These are phyloP conservation scores for Drosophila subpulchrella DNA, from an alignment of 1,140 invertebrate species.

Conservation along the genomic window DNA sequence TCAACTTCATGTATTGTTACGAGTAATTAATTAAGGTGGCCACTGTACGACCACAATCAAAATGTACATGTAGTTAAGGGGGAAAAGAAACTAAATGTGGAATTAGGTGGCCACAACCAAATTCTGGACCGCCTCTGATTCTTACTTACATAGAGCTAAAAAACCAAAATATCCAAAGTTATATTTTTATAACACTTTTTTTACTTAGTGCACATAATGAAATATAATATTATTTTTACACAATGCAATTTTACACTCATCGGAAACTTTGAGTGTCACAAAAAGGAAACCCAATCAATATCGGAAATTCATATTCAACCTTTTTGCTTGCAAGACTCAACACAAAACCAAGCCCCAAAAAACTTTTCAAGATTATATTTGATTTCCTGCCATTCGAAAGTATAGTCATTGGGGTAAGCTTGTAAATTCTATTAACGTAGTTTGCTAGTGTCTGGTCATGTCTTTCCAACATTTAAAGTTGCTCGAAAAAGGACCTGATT, in stretches of 20 bases:
- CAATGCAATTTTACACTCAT: constrained; percentile 34
- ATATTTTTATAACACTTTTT: not conserved
- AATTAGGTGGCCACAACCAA: too few relatives aligned
- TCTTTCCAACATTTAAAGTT: constrained; percentile 2
- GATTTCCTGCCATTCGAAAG: not conserved
- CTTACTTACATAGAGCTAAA: not conserved
- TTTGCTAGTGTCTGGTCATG: not conserved
- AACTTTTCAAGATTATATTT: constrained; percentile 19
- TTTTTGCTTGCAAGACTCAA: constrained; percentile 5
- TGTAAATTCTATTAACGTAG: not conserved
- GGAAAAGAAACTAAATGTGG: too few relatives aligned
- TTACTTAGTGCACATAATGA: not conserved
- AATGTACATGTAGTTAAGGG: too few relatives aligned
- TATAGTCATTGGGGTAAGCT: not conserved
- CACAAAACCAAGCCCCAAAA: constrained; percentile 22
- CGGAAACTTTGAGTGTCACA: constrained; percentile 41
- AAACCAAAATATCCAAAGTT: not conserved
- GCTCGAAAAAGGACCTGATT: constrained; percentile 7
- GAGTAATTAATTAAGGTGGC: constrained; percentile 53
- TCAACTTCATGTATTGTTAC: constrained; percentile 4
- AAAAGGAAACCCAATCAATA: constrained; percentile 43
- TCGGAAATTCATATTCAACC: constrained; percentile 35
- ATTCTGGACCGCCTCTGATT: too few relatives aligned
- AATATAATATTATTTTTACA: not conserved
- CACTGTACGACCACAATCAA: not conserved